phyloP scores from a whole-genome alignment of 1,140 invertebrate species.

The Macrotrachela quadricornifera region DNA sequence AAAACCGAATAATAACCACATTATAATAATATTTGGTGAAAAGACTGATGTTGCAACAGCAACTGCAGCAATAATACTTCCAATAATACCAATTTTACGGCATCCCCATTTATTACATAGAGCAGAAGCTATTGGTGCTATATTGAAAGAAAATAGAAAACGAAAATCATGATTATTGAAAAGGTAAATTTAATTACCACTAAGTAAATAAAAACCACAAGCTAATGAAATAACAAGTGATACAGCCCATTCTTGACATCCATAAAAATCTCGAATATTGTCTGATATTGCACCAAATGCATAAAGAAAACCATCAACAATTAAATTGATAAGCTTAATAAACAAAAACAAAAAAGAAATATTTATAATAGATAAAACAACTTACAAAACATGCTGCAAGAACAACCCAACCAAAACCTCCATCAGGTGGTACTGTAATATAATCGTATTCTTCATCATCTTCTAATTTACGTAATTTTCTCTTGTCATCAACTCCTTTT shows the following conservation, averaged over 20 bases:
- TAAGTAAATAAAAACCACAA: constrained; percentile 21
- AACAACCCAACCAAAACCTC: constrained; percentile 77
- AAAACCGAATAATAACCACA: constrained; percentile 6
- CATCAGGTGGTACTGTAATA: constrained; percentile 23
- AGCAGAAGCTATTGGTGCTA: constrained; percentile 73
- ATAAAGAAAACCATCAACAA: constrained; percentile 44
- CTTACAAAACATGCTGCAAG: constrained; percentile 55
- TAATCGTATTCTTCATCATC: no score
- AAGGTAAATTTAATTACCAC: background rate
- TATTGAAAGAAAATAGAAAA: constrained; percentile 13
- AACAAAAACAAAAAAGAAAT: no score
- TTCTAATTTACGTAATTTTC: no score
- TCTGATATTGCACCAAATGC: constrained; percentile 64
- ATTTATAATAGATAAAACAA: no score
- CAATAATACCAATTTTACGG: constrained; percentile 59
- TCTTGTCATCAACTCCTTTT: no score
- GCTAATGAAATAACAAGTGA: constrained; percentile 73
- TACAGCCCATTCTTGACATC: constrained; percentile 38
- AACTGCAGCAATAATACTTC: constrained; percentile 49
- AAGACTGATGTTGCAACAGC: constrained; percentile 48
- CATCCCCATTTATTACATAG: constrained; percentile 74
- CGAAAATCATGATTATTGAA: background rate
- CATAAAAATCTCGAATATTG: constrained; percentile 56
- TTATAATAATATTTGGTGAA: constrained; percentile 19
- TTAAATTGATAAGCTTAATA: constrained; percentile 51